Percentiles rank a stretch among this genome's conserved stretches.
Evolutionary conservation across 2,113 vertebrate genomes (phyloP).

Genomic region (Urocynchramus pylzowi): DNA sequence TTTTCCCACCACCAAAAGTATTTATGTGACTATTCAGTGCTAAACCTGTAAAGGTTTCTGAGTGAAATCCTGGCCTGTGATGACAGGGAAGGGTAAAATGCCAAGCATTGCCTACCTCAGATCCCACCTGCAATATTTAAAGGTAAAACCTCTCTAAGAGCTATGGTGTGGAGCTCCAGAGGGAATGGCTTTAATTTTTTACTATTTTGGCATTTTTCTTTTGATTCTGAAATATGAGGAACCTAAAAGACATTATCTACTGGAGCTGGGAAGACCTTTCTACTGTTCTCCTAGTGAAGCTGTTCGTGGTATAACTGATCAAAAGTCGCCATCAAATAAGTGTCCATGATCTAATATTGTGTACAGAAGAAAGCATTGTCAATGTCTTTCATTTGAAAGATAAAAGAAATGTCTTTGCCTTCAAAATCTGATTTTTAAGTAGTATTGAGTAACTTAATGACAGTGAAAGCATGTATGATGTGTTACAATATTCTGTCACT

Average conservation of each 20-base stretch:
- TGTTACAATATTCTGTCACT: constrained; percentile 37
- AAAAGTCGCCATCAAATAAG: neutral
- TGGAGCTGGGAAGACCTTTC: neutral
- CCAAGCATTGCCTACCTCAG: neutral
- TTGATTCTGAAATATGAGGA: neutral
- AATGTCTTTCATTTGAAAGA: neutral
- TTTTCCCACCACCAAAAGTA: neutral
- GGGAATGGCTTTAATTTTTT: neutral
- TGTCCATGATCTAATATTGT: neutral
- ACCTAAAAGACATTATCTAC: neutral
- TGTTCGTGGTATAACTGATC: neutral
- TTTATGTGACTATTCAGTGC: neutral
- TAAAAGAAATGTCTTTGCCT: neutral
- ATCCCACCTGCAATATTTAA: neutral
- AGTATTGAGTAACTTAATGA: neutral
- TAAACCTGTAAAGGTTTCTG: neutral
- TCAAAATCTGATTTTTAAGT: neutral
- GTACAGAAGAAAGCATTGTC: neutral
- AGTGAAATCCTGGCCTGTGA: neutral
- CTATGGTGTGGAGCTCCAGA: neutral
- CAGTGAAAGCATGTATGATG: neutral
- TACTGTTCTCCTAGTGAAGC: neutral
- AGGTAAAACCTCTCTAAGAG: neutral
- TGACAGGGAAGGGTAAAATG: neutral
- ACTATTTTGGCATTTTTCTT: neutral